Percentiles rank a stretch among this genome's conserved stretches.
phyloP scores from a whole-genome alignment of 2,113 vertebrate species.

The Cromileptes altivelis region DNA sequence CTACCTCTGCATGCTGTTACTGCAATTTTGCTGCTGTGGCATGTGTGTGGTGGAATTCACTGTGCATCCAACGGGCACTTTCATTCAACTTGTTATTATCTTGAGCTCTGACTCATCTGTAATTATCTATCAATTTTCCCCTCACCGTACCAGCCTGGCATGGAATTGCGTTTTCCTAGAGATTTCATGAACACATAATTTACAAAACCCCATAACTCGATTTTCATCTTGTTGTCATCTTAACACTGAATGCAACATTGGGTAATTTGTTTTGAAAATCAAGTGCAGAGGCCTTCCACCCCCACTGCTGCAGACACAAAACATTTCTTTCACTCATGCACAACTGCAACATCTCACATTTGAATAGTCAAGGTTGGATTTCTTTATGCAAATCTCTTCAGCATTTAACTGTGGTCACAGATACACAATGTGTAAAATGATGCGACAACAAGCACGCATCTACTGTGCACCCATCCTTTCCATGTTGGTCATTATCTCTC shows the following conservation, averaged over 20 bases:
- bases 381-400: conserved; percentile 77
- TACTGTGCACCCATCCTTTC: neutral
- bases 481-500: neutral
- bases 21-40: conserved; percentile 1
- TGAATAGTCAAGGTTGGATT: conserved; percentile 74
- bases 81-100: conserved; percentile 33
- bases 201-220: conserved; percentile 1
- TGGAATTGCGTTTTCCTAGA: conserved; percentile 28
- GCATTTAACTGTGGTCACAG: conserved; percentile 72
- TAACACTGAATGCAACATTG: conserved; percentile 16
- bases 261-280: conserved; percentile 75
- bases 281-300: conserved; percentile 33
- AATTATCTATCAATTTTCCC: conserved; percentile 9
- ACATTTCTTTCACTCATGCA: conserved; percentile 36
- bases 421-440: conserved; percentile 41
- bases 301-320: conserved; percentile 41
- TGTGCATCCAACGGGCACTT: conserved; percentile 9
- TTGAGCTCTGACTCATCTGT: conserved; percentile 42
- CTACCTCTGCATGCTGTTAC: neutral
- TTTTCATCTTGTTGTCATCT: conserved; percentile 24
- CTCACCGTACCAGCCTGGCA: conserved; percentile 8
- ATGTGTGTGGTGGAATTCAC: conserved; percentile 15
- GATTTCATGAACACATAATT: conserved; percentile 26
- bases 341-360: conserved; percentile 68
- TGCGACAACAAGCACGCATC: conserved; percentile 47